phyloP scores from a whole-genome alignment of 2,797 vertebrate species.

The Clarias pachynema region DNA sequence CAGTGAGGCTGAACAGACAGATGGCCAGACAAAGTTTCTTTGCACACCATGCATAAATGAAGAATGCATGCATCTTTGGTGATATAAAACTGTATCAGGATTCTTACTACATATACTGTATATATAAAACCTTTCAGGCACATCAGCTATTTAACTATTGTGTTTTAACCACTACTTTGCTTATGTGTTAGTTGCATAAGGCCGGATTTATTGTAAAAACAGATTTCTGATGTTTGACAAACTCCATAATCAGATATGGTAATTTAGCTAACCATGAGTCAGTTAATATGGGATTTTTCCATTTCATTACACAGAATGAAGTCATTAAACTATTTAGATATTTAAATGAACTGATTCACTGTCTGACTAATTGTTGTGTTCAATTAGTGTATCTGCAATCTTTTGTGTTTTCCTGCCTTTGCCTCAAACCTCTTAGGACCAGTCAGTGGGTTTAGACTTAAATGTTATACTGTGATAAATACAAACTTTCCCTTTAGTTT shows the following conservation, averaged over 20 bases:
- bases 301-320: background rate
- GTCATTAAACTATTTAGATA: background rate
- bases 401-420: constrained; percentile 25
- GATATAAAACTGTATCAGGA: background rate
- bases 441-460: background rate
- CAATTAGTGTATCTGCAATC: constrained; percentile 42
- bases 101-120: background rate
- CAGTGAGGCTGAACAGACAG: constrained; percentile 66
- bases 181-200: background rate
- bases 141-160: background rate
- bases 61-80: background rate
- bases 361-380: background rate
- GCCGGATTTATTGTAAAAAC: background rate
- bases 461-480: background rate
- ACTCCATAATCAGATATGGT: constrained; percentile 5
- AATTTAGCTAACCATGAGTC: constrained; percentile 1
- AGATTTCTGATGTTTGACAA: background rate
- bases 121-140: background rate
- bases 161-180: background rate
- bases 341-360: background rate
- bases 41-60: constrained; percentile 36
- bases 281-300: constrained; percentile 10
- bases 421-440: background rate
- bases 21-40: constrained; percentile 67
- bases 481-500: background rate